Conservation (phyloP, 2,113 vertebrate species). For the Dromiciops gliroides region DNA sequence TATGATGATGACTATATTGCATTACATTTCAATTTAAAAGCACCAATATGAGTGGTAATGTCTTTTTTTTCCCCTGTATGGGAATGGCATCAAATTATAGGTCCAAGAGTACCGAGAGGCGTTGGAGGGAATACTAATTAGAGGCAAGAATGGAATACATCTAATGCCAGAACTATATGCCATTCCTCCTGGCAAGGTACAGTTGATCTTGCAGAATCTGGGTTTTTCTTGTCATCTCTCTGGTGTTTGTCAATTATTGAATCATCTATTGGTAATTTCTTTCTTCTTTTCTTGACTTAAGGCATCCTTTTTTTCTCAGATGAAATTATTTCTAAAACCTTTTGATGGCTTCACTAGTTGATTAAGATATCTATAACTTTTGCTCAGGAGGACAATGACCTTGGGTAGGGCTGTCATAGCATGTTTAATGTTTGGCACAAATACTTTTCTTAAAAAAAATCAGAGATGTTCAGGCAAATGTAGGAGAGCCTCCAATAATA, state of each 20-base stretch:
- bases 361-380: background rate
- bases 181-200: conserved; percentile 93
- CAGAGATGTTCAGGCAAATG: background rate
- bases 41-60: background rate
- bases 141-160: conserved; percentile 93
- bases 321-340: conserved; percentile 21
- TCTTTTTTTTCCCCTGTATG: background rate
- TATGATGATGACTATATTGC: fast-evolving
- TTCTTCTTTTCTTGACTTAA: background rate
- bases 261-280: conserved; percentile 18
- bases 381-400: background rate
- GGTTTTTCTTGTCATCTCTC: background rate
- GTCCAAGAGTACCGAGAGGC: conserved; percentile 97
- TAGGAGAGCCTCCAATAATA: background rate
- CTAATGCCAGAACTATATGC: conserved; percentile 96
- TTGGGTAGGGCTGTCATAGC: background rate
- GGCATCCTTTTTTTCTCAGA: conserved; percentile 23
- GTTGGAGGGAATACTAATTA: conserved; percentile 93
- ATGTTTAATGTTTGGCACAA: background rate
- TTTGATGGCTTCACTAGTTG: background rate
- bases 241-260: background rate
- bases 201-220: background rate
- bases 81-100: conserved; percentile 78
- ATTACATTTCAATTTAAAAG: conserved; percentile 6
- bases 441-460: background rate